Base-by-base conservation (phyloP, 2,113 vertebrate genomes). In the Cyprinus carpio region DNA sequence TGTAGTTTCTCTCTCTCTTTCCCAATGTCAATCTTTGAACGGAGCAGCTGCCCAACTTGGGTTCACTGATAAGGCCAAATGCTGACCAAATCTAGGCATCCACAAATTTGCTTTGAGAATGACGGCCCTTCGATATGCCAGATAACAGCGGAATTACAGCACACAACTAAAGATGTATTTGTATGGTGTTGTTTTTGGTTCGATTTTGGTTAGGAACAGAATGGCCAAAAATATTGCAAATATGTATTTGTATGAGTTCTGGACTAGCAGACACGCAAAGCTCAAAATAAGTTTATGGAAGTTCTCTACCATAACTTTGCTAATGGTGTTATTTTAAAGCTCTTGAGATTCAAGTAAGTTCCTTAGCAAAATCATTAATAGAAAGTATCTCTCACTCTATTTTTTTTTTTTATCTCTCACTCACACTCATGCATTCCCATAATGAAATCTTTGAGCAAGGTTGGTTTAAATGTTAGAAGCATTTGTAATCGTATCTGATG, bases 271-370 rank as follows among this genome's bases (percentile, higher is more conserved):
- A 93, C 93, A 92, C 71, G 87, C 86, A 84, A 87, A 87, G 46
- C 80, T 23, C n/a, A 29, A 58, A 58, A n/a, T 25, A 46, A 40
- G 25, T 84, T 37, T 11, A 56, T 49, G 60, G 71, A 40, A 20
- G 20, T 62, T 79, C 89, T 90, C 82, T 89, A 85, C 81, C 84
- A 87, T 86, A 87, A 88, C 84, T 91, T 87, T 90, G 84, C 89
- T 85, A 89, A 74, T 86, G 85, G 89, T 92, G 89, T 93, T 92
- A 91, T 87, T 92, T 94, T 95, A 94, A 95, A 95, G 94, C 94
- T 95, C 90, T 91, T 90, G 90, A 92, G 88, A 84, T 93, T 94
- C 92, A 94, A 94, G 93, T 94, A 94, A 91, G 76, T 89, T 90
- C 83, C 90, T 92, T 86, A 91, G 91, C 91, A 88, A 91, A 86